Evolutionary conservation across 2,113 vertebrate species (phyloP), one percentile per base, ranked within the genome.

Genomic region (Mugil cephalus): DNA sequence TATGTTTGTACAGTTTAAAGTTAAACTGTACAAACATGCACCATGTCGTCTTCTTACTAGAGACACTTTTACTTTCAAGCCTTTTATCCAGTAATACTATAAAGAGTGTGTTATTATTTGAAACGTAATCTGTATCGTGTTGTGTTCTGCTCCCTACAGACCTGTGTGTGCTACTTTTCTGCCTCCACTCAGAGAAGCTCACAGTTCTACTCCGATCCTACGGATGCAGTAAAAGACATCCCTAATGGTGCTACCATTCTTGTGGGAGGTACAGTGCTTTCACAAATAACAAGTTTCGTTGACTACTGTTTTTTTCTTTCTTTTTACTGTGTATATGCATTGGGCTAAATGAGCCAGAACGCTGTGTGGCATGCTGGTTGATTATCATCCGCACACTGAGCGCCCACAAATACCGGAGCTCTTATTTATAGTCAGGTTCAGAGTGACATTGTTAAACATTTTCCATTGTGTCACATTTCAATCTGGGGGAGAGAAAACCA

Each of bases 141-240:
- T 19, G 36, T 70, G 8, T 4, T 67, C 3, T 81, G 3, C 15
- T 56, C 67, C 34, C 90, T 92, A 8, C 85, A 98, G 97, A 85
- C 77, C 1, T 94, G 84, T 78, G 80, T 92, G 50, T 95, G 94
- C 78, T 94, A 87, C 90, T 96, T 99, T 88, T 99, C 96, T 18
- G 96, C 95, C 13, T 96, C 95, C 65, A 79, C 12, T 53, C 65
- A 59, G 39, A 89, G 48, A 60, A 92, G 85, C 17, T 95, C 96
- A 12, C 87, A 90, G 74, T 99, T 99, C 90, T 99, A 96, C 82
- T 90, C 88, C 0, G 94, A 97, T 84, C 89, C 97, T 0, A 84
- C 94, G 34, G 96, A 97, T 53, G 97, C 96, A n/a, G 94, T 99
- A 7, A 97, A 95, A 92, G 98, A 99, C 76, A 96, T 99, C 79